phyloP scores from a whole-genome alignment of 2,888 invertebrate genomes.

The Luperina testacea region DNA sequence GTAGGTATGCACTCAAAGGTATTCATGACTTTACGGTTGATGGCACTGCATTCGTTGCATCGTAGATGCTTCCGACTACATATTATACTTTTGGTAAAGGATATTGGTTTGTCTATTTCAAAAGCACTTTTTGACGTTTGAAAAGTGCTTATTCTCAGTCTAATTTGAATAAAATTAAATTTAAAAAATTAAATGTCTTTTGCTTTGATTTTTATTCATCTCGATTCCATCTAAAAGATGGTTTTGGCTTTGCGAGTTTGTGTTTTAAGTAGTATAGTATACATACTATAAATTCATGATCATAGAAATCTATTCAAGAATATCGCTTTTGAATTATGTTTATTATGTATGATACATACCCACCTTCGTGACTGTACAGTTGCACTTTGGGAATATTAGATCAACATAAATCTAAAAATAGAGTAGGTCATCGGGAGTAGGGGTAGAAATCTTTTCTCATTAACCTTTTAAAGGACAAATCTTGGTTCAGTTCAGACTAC shows the following conservation, averaged over 20 bases:
- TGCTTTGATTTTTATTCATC: neutral
- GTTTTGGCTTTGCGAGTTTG: neutral
- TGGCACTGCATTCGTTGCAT: neutral
- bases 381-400: neutral
- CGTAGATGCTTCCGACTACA: neutral
- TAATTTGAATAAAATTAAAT: no score
- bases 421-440: slow-evolving; percentile 5
- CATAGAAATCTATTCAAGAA: neutral
- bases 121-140: neutral
- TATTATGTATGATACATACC: neutral
- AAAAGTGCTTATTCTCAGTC: neutral
- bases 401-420: slow-evolving; percentile 30
- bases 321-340: neutral
- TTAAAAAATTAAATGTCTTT: no score
- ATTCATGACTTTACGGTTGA: neutral
- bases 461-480: slow-evolving; percentile 33
- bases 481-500: slow-evolving; percentile 39
- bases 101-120: neutral
- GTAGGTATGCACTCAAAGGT: neutral
- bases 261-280: neutral
- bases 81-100: neutral
- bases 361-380: neutral
- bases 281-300: neutral
- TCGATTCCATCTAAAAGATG: neutral
- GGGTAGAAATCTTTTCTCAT: slow-evolving; percentile 28